Evolutionary conservation across 2,797 vertebrate genomes (phyloP), one percentile per base, ranked within the genome.

Genomic region (Arremon aurantiirostris): DNA sequence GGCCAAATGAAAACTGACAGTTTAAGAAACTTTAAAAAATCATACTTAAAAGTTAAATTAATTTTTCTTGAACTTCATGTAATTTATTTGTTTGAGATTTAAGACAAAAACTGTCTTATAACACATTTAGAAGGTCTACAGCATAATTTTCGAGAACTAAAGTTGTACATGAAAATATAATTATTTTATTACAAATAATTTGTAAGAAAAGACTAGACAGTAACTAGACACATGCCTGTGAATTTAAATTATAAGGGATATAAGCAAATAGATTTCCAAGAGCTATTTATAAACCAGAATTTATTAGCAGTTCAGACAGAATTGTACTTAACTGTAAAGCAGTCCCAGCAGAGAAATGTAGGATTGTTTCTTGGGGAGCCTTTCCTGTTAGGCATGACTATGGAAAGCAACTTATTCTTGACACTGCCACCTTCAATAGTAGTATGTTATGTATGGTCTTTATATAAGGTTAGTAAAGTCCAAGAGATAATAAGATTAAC

Each of bases 401-500:
- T 71, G 69, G 65, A 87, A 85, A 92, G 17, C 28, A 87, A 89
- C 68, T 71, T 89, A n/a, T 68, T 87, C n/a, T 87, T 87, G 53
- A 94, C 53, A 65, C 53, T 91, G 28, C 37, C 37, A 87, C 49
- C 34, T 82, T 95, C 60, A 46, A 70, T 53, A 91, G 49, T 12
- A 37, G 21, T 35, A 82, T 70, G 46, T 68, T 92, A 42, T 68
- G 11, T 66, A 91, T 57, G 15, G 57, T 77, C 79, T 95, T 85
- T 85, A 60, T 53, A 87, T 12, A 77, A 85, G 87, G 49, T 82
- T 80, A 93, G 27, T 68, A 68, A 91, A 87, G 65, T 65, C 53
- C 49, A 85, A 86, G 84, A 95, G 91, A 95, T 93, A 96, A 94
- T 88, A 82, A 78, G 52, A 92, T 93, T 94, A 89, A 82, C 66